Evolutionary conservation across 1,140 invertebrate genomes (phyloP), one percentile per base, ranked within the genome.

Genomic region (Drosophila nigrodunni): DNA sequence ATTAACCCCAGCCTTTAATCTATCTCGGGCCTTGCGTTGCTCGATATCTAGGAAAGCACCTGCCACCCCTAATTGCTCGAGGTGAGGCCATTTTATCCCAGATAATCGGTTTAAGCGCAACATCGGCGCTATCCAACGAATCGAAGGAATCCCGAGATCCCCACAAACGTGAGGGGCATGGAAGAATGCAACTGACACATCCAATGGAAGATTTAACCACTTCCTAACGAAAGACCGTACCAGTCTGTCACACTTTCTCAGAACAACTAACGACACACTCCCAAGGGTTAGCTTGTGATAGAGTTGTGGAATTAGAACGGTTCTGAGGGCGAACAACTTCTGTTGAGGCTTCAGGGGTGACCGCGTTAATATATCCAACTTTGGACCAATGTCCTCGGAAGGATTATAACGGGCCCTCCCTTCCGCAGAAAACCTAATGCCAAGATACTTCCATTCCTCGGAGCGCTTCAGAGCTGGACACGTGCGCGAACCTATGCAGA

Each of bases 111-210:
- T 39, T 2, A 39, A 5, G 7, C 37, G 37, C 7, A 58, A 54
- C 54, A 67, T 67, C 2, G 65, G n/a, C 7, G 54, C 54, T 59
- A 8, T 8, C 10, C 34, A 58, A 18, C 43, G 11, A 37, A 67
- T 3, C 4, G 65, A 59, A 11, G 43, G 18, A 10, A 60, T 1
- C 34, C 37, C 41, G 64, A 67, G 64, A 25, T 52, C 41, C 41
- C 64, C 52, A 66, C 34, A 49, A n/a, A 8, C 10, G 21, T 54
- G 49, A 10, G 49, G 62, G 49, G 62, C 35, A 43, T 44, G 37
- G 25, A 54, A 65, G 39, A 54, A 50, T 7, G 34, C 55, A 10
- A 49, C 44, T 50, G 66, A 50, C 35, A 68, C 55, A 13, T 60
- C 46, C 34, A 47, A 11, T 11, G 50, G 55, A 68, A 50, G 55